Evolutionary conservation across 2,888 invertebrate genomes (phyloP).

Genomic region (Drosophila siamana): DNA sequence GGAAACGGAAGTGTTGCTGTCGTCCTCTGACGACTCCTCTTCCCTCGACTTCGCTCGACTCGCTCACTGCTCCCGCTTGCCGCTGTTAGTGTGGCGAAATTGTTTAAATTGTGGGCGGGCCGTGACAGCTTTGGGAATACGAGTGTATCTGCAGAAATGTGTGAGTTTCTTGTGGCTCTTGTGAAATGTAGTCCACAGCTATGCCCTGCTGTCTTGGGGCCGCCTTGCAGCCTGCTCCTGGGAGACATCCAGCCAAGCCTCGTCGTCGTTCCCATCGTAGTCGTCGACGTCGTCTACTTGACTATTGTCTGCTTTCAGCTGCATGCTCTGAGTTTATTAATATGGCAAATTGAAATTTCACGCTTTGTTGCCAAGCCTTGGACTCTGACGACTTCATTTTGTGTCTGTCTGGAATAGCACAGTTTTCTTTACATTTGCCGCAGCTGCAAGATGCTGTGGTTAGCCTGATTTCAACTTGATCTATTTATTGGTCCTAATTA

Average conservation of each 20-base stretch:
- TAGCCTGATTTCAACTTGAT: conserved; percentile 21
- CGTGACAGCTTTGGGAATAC: conserved; percentile 11
- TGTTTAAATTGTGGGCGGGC: conserved; percentile 73
- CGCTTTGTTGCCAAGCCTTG: conserved; percentile 50
- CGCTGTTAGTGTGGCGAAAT: conserved; percentile 38
- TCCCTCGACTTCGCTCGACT: conserved; percentile 2
- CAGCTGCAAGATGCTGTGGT: background rate
- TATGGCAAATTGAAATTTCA: conserved; percentile 78
- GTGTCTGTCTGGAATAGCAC: conserved; percentile 13
- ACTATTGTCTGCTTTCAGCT: conserved; percentile 52
- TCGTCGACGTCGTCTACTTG: no score
- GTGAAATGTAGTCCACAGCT: conserved; percentile 72
- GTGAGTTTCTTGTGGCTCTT: conserved; percentile 52
- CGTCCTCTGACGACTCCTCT: conserved; percentile 14
- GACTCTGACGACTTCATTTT: conserved; percentile 27
- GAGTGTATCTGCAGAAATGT: conserved; percentile 19
- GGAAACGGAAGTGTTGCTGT: conserved; percentile 80
- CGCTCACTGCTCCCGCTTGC: conserved; percentile 14
- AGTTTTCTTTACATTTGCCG: conserved; percentile 3
- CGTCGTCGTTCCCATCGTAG: no score
- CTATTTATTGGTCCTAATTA: conserved; percentile 17
- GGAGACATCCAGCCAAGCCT: conserved; percentile 13
- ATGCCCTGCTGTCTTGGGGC: conserved; percentile 52
- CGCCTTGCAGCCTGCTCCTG: conserved; percentile 31
- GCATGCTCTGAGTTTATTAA: conserved; percentile 66